These are phyloP conservation scores for Camponotus pennsylvanicus DNA, from an alignment of 1,140 invertebrate genomes.

Conservation along the genomic window DNA sequence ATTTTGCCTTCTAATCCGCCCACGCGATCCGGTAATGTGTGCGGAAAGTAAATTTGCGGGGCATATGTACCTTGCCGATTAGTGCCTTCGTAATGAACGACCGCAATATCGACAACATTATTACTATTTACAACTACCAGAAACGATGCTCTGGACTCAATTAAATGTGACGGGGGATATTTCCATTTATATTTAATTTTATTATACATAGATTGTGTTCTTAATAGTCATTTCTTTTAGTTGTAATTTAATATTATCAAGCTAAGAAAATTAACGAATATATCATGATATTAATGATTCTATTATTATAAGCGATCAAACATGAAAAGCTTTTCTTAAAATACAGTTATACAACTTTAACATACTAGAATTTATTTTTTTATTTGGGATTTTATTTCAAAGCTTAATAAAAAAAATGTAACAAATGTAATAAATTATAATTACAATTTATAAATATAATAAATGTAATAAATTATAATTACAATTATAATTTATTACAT, in stretches of 20 bases:
- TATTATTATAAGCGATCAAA: not conserved
- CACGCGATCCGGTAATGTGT: not conserved
- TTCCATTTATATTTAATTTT: not conserved
- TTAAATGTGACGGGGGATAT: not conserved
- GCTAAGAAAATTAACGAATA: not conserved
- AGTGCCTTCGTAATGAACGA: not conserved
- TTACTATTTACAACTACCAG: not conserved
- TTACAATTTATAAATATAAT: too few species aligned
- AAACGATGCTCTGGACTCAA: not conserved
- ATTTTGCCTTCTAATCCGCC: conserved; percentile 24
- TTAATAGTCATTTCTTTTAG: not conserved
- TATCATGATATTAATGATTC: not conserved
- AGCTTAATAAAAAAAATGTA: too few species aligned
- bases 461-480: too few species aligned
- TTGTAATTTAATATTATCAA: not conserved
- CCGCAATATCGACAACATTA: not conserved
- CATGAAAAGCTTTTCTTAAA: not conserved
- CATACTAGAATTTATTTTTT: not conserved
- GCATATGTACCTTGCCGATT: conserved; percentile 27
- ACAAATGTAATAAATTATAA: too few species aligned
- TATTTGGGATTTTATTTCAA: too few species aligned
- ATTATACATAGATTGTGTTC: not conserved
- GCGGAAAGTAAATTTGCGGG: conserved; percentile 10
- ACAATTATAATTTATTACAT: too few species aligned
- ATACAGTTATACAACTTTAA: not conserved